A percentile compares a stretch with the other conserved stretches of the same genome.
phyloP scores from a whole-genome alignment of 37 sponge, comb jelly and placozoan species.

The Hexactinellida sp. region DNA sequence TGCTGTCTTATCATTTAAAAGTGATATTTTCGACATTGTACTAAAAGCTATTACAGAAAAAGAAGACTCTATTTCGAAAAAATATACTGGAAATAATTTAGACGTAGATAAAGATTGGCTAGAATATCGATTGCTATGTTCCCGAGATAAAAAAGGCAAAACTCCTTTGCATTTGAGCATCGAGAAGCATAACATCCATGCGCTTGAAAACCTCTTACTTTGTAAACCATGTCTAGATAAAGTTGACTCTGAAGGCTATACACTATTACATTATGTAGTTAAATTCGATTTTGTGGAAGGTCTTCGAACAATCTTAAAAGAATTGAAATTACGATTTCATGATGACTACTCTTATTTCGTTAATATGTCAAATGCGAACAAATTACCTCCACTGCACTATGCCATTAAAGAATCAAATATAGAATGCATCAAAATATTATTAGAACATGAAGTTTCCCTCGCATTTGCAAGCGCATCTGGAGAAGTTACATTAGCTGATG shows the following conservation, averaged over 20 bases:
- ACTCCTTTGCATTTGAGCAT: not conserved
- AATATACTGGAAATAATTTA: too few relatives aligned
- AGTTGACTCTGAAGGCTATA: not conserved
- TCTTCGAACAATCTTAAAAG: not conserved
- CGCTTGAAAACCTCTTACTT: not conserved
- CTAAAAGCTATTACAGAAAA: not conserved
- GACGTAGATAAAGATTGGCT: not conserved
- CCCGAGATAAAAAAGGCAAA: not conserved
- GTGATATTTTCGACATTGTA: not conserved
- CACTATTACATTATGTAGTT: not conserved
- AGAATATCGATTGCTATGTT: not conserved
- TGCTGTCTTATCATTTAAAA: not conserved
- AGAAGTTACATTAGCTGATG: not conserved
- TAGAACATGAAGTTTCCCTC: not conserved
- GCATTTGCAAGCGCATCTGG: not conserved
- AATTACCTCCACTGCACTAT: not conserved
- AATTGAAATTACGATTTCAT: not conserved
- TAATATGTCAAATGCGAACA: not conserved
- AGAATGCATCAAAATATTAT: not conserved
- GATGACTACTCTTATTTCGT: not conserved
- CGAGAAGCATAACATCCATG: not conserved
- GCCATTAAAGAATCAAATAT: not conserved
- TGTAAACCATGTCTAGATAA: not conserved
- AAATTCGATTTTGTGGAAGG: not conserved
- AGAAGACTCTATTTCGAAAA: not conserved